phyloP scores from a whole-genome alignment of 2,888 invertebrate genomes.

The Nowickia ferox region DNA sequence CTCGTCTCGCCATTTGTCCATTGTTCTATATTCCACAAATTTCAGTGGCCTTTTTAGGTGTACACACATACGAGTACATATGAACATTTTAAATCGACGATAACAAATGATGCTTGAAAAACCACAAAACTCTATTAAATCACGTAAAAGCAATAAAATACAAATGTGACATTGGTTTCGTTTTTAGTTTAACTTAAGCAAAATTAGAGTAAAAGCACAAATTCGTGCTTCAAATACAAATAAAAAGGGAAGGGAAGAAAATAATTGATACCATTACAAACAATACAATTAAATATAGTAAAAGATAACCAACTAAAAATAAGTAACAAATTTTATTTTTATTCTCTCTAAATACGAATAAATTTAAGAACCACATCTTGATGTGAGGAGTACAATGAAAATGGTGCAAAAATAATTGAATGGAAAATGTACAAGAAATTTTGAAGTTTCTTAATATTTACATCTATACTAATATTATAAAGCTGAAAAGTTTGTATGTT shows the following conservation, averaged over 20 bases:
- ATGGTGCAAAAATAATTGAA: not conserved
- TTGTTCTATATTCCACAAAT: conserved; percentile 2
- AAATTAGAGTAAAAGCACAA: conserved; percentile 56
- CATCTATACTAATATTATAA: no score
- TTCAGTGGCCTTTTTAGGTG: not conserved
- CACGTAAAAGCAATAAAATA: conserved; percentile 71
- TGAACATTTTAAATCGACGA: conserved; percentile 20
- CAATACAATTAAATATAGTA: conserved; percentile 24
- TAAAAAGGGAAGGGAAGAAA: not conserved
- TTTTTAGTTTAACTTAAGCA: conserved; percentile 59
- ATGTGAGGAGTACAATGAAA: not conserved
- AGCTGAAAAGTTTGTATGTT: no score
- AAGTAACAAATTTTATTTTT: conserved; percentile 25
- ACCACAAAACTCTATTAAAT: conserved; percentile 72
- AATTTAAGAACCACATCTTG: not conserved
- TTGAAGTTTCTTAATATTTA: no score
- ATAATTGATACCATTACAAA: conserved; percentile 25
- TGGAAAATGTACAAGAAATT: no score
- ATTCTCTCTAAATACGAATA: conserved; percentile 21
- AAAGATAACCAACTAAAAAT: conserved; percentile 25
- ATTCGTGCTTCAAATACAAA: conserved; percentile 20
- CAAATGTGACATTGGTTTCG: conserved; percentile 69
- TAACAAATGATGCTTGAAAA: conserved; percentile 69
- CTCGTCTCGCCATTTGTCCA: conserved; percentile 63
- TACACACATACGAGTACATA: not conserved